Conservation (phyloP, 2,113 vertebrate species). For the Marmota flaviventris region DNA sequence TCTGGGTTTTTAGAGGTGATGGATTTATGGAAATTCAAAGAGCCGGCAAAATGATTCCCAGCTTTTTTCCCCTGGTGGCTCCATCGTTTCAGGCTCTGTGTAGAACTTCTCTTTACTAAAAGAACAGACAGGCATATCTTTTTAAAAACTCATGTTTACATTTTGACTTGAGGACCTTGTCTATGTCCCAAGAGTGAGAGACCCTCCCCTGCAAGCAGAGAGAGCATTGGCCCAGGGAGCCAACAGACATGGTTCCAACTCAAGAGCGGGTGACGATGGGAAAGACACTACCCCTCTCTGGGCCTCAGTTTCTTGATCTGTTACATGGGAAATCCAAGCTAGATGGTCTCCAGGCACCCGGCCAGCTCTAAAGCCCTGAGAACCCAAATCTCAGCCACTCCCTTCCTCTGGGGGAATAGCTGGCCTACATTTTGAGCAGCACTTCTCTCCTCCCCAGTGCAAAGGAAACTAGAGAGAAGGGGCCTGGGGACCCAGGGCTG, state of each 20-base stretch:
- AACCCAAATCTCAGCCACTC: neutral
- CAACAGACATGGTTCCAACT: neutral
- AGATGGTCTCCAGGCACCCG: neutral
- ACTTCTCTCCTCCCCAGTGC: neutral
- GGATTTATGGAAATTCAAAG: neutral
- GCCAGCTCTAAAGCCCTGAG: neutral
- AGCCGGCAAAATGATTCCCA: neutral
- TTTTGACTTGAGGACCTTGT: neutral
- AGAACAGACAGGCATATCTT: neutral
- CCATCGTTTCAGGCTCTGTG: neutral
- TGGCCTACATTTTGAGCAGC: neutral
- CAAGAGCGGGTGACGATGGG: neutral
- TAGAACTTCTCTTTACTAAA: neutral
- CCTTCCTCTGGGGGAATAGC: neutral
- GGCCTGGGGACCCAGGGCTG: neutral
- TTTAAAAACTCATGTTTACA: neutral
- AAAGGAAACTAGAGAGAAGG: neutral
- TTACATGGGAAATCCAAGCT: neutral
- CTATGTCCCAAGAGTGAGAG: neutral
- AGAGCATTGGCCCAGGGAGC: neutral
- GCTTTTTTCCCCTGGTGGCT: neutral
- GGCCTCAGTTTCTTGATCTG: conserved; percentile 30
- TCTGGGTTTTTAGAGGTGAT: neutral
- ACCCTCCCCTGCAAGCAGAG: neutral
- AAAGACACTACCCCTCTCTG: neutral